Conservation (phyloP, 2,888 invertebrate species). For the Zygogramma bicolorata region DNA sequence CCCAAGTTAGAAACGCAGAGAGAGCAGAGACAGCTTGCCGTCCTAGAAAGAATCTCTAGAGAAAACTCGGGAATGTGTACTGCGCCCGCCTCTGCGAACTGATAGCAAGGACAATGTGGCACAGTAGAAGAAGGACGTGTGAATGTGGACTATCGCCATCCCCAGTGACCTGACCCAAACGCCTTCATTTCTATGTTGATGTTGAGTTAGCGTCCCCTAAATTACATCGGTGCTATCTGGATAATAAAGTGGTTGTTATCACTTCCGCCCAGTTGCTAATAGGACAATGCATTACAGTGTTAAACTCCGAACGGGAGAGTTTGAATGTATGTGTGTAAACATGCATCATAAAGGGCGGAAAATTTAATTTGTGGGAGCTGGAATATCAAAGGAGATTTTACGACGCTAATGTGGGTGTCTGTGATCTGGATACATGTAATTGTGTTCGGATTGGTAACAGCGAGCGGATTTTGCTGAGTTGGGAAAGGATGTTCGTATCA, state of each 20-base stretch:
- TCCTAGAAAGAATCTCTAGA: too few relatives aligned
- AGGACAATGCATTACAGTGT: conserved; percentile 59
- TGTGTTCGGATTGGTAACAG: not conserved
- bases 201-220: conserved; percentile 49
- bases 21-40: too few relatives aligned
- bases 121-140: conserved; percentile 29
- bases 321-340: conserved; percentile 50
- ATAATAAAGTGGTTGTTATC: conserved; percentile 62
- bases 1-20: too few relatives aligned
- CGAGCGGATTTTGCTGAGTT: too few relatives aligned
- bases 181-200: conserved; percentile 40
- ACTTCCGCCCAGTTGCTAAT: conserved; percentile 61
- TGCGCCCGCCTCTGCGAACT: not conserved
- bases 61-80: not conserved
- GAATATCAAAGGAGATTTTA: conserved; percentile 5
- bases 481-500: too few relatives aligned
- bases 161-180: conserved; percentile 36
- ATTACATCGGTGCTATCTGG: conserved; percentile 54
- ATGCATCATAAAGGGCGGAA: conserved; percentile 39
- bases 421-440: not conserved
- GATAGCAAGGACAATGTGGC: conserved; percentile 25
- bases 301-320: conserved; percentile 49
- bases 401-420: not conserved
- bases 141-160: conserved; percentile 31
- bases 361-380: conserved; percentile 14